These are phyloP conservation scores for Drosophila atripex DNA, from an alignment of 2,888 invertebrate species.

Conservation along the genomic window DNA sequence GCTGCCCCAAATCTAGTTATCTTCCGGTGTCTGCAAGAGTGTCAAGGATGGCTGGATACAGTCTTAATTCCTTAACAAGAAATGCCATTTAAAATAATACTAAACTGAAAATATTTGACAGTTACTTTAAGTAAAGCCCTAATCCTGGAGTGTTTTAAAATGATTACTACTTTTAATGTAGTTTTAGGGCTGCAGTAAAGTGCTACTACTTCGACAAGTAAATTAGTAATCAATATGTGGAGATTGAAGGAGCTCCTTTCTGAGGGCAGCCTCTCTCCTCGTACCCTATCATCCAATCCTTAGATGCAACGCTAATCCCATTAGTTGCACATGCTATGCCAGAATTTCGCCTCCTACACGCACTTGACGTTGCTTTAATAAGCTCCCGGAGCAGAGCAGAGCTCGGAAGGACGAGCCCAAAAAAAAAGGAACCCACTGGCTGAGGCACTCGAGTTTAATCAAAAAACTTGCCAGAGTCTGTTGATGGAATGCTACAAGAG, in stretches of 20 bases:
- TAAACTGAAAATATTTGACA: background rate
- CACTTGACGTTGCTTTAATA: constrained; percentile 60
- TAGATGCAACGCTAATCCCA: constrained; percentile 50
- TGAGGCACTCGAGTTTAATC: constrained; percentile 61
- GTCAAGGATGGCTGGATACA: constrained; percentile 18
- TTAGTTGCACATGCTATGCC: constrained; percentile 52
- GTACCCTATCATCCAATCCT: background rate
- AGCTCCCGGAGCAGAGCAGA: constrained; percentile 17
- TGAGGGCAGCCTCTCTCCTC: background rate
- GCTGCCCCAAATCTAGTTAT: constrained; percentile 60
- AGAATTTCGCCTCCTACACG: constrained; percentile 43
- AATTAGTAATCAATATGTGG: constrained; percentile 72
- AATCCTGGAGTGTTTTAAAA: background rate
- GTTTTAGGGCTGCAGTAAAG: constrained; percentile 40
- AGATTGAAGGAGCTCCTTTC: constrained; percentile 19
- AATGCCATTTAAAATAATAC: background rate
- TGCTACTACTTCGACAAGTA: constrained; percentile 41
- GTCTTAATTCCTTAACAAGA: background rate
- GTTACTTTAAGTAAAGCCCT: background rate
- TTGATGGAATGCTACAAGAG: constrained; percentile 62
- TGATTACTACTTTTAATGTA: constrained; percentile 21
- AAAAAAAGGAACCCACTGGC: constrained; percentile 39
- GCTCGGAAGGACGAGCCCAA: constrained; percentile 13
- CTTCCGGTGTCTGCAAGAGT: constrained; percentile 42
- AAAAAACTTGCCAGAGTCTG: constrained; percentile 67